These are phyloP conservation scores for Pteruthius melanotis DNA, from an alignment of 2,113 vertebrate species.

Conservation along the genomic window DNA sequence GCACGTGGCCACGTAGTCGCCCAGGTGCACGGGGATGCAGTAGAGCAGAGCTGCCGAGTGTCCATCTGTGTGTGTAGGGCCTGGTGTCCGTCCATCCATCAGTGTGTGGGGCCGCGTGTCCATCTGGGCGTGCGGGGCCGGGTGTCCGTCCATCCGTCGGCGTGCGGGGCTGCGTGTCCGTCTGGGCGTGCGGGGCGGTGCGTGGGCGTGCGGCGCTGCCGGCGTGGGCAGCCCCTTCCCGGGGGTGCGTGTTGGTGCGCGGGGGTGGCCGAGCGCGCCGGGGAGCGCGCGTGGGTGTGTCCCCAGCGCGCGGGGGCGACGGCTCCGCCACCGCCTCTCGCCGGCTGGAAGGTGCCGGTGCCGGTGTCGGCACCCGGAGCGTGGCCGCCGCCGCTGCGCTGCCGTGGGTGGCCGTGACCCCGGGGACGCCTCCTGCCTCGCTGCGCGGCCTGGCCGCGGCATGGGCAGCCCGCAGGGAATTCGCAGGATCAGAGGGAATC, in stretches of 20 bases:
- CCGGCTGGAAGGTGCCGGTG: not conserved
- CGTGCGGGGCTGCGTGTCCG: fast-evolving
- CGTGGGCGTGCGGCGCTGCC: too few species aligned
- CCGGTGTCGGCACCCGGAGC: not conserved
- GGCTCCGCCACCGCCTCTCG: too few species aligned
- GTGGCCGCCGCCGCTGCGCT: not conserved
- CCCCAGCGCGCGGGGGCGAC: too few species aligned
- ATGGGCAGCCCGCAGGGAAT: not conserved
- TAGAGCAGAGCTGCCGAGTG: fast-evolving
- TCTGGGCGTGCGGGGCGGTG: not conserved
- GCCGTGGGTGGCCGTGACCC: not conserved
- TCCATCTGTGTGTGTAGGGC: not conserved
- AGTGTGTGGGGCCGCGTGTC: fast-evolving
- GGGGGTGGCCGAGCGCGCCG: too few species aligned
- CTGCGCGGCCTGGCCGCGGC: not conserved
- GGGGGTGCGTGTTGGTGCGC: too few species aligned
- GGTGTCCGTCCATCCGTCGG: not conserved
- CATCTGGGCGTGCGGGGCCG: not conserved
- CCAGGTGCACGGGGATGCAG: not conserved
- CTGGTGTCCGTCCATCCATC: fast-evolving
- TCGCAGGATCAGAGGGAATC: not conserved
- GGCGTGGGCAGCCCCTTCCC: too few species aligned
- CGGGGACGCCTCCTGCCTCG: not conserved
- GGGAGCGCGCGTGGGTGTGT: too few species aligned
- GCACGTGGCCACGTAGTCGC: fast-evolving